phyloP scores from a whole-genome alignment of 2,113 vertebrate genomes.

The Falco punctatus region DNA sequence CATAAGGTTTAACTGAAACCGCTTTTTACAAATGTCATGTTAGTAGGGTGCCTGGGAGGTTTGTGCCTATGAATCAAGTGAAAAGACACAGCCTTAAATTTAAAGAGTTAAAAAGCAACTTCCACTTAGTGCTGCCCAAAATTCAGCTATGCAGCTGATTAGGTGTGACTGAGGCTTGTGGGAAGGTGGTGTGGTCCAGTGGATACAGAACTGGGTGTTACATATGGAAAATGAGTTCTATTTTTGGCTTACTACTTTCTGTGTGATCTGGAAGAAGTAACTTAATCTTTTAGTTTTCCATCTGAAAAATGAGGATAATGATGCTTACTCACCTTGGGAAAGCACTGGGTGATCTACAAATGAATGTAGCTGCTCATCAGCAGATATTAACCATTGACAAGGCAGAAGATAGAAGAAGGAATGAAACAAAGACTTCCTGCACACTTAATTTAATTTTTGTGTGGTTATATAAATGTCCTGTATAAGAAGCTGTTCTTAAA shows the following conservation, averaged over 20 bases:
- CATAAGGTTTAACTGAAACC: not conserved
- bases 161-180: conserved; percentile 33
- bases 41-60: not conserved
- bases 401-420: not conserved
- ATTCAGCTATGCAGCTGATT: not conserved
- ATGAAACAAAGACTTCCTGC: not conserved
- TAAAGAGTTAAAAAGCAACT: not conserved
- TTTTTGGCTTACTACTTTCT: conserved; percentile 34
- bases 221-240: conserved; percentile 36
- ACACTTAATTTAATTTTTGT: not conserved
- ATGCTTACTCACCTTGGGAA: conserved; percentile 48
- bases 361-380: not conserved
- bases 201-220: conserved; percentile 35
- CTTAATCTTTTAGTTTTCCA: conserved; percentile 46
- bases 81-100: not conserved
- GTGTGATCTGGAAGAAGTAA: conserved; percentile 30
- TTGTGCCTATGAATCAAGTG: not conserved
- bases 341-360: not conserved
- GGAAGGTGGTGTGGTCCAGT: not conserved
- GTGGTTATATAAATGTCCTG: not conserved
- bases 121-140: not conserved
- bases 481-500: not conserved
- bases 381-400: not conserved
- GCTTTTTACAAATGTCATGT: not conserved
- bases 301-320: conserved; percentile 58